Percentiles rank a stretch among this genome's conserved stretches.
Evolutionary conservation across 2,888 invertebrate species (phyloP).

Genomic region (Lasioglossum oenotherae): DNA sequence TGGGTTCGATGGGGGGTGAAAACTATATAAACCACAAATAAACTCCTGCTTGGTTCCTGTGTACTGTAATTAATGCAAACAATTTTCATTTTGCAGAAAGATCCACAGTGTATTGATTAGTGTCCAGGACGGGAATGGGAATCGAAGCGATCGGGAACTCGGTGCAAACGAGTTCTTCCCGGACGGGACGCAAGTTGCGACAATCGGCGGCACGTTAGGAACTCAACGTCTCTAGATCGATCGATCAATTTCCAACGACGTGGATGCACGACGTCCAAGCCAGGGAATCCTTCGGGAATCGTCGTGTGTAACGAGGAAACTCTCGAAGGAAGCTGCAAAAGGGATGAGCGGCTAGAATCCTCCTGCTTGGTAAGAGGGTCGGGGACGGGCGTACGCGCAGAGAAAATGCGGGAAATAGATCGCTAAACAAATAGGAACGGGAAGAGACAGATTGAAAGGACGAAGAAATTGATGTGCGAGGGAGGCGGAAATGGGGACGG

Average conservation of each 20-base stretch:
- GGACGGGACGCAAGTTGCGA: neutral
- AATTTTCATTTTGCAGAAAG: neutral
- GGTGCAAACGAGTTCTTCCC: neutral
- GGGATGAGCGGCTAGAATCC: constrained; percentile 7
- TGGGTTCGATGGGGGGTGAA: neutral
- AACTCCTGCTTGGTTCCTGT: neutral
- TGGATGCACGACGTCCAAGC: constrained; percentile 9
- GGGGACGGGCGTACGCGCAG: constrained; percentile 25
- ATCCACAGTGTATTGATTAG: neutral
- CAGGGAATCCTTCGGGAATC: constrained; percentile 48
- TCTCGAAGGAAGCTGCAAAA: constrained; percentile 29
- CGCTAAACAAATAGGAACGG: constrained; percentile 51
- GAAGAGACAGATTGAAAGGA: constrained; percentile 50
- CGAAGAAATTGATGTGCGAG: constrained; percentile 47
- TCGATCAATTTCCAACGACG: constrained; percentile 66
- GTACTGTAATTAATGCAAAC: neutral
- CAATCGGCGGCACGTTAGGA: constrained; percentile 33
- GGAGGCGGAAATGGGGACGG: constrained; percentile 25
- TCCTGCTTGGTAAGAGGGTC: constrained; percentile 24
- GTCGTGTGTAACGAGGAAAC: constrained; percentile 21
- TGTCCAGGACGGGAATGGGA: neutral
- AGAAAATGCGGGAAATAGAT: constrained; percentile 54
- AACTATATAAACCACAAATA: too few species aligned
- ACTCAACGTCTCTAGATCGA: constrained; percentile 36
- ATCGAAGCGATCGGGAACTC: neutral